Conservation (phyloP, 2,888 invertebrate species). For the Amiota mariae region DNA sequence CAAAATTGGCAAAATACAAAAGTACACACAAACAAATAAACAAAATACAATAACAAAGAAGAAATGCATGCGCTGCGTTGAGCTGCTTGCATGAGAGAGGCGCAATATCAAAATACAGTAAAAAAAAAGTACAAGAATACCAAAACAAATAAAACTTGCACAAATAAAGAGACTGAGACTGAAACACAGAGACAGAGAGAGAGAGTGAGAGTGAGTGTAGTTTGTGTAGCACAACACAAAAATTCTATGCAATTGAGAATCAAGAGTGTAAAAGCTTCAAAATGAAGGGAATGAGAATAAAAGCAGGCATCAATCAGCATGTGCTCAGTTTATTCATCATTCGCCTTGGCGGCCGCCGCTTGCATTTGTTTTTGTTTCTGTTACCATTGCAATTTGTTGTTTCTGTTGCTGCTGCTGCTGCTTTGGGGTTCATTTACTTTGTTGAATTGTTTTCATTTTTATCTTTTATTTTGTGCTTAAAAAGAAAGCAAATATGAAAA, state of each 20-base stretch:
- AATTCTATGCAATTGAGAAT: conserved; percentile 3
- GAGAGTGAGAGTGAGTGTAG: conserved; percentile 28
- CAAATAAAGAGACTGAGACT: neutral
- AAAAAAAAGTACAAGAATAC: conserved; percentile 17
- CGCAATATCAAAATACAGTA: neutral
- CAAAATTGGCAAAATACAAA: neutral
- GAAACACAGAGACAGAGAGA: neutral
- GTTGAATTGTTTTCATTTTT: conserved; percentile 4
- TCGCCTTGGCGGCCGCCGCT: no score
- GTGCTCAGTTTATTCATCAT: no score
- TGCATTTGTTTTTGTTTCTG: no score
- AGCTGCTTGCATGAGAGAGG: neutral
- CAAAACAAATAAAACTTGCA: conserved; percentile 49
- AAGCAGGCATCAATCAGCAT: neutral
- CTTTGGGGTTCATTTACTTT: neutral
- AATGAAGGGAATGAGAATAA: conserved; percentile 33
- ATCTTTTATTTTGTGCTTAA: conserved; percentile 54
- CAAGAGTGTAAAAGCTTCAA: conserved; percentile 16
- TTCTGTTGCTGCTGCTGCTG: neutral
- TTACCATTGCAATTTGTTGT: no score
- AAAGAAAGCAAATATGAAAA: conserved; percentile 41
- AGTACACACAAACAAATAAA: neutral
- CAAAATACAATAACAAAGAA: neutral
- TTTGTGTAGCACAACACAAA: conserved; percentile 35
- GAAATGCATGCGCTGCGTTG: neutral